Evolutionary conservation across 1,140 invertebrate species (phyloP).

Genomic region (Nylanderia fulva): DNA sequence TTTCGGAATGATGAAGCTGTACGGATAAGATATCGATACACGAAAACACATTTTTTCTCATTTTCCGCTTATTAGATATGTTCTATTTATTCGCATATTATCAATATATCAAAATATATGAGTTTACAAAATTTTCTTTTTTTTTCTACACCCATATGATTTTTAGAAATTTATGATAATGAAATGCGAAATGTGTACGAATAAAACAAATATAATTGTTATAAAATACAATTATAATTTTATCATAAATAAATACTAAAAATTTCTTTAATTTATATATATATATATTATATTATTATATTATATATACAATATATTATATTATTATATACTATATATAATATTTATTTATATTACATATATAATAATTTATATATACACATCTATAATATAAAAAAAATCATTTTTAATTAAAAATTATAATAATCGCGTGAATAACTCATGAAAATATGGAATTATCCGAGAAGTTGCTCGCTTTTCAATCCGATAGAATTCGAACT

Average conservation of each 20-base stretch:
- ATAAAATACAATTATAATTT: too few relatives aligned
- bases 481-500: background rate
- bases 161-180: background rate
- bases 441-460: background rate
- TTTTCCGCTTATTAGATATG: background rate
- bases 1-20: background rate
- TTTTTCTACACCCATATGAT: background rate
- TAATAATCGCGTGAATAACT: background rate
- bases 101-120: background rate
- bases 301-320: too few relatives aligned
- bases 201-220: background rate
- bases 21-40: constrained; percentile 9
- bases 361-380: too few relatives aligned
- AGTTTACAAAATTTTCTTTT: background rate
- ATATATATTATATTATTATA: too few relatives aligned
- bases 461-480: background rate
- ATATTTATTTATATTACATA: too few relatives aligned
- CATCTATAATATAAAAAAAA: too few relatives aligned
- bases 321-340: too few relatives aligned
- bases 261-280: too few relatives aligned
- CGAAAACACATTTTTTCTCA: background rate
- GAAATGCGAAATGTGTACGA: background rate
- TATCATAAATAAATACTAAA: too few relatives aligned
- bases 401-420: background rate
- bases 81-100: background rate